phyloP scores from a whole-genome alignment of 1,140 invertebrate genomes.

The Drosophila mayri region DNA sequence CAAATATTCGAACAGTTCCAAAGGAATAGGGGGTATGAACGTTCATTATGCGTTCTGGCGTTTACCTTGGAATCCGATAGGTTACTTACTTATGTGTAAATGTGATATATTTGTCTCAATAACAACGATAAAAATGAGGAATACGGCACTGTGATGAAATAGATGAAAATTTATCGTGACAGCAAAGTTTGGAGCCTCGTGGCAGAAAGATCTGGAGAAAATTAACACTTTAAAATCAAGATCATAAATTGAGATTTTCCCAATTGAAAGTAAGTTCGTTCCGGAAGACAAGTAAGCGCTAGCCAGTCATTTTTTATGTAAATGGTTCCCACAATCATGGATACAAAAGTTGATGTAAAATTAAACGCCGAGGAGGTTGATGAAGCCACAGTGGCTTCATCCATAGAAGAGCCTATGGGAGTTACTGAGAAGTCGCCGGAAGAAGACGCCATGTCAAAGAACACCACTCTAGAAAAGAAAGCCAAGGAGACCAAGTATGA shows the following conservation, averaged over 20 bases:
- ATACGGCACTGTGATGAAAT: neutral
- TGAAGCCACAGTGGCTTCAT: neutral
- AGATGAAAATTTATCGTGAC: neutral
- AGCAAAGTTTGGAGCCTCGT: no score
- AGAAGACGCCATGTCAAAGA: neutral
- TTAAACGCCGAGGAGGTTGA: neutral
- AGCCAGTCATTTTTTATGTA: neutral
- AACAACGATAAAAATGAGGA: neutral
- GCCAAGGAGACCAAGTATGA: neutral
- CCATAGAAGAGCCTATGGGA: neutral
- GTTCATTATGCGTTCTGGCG: neutral
- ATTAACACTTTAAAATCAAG: neutral
- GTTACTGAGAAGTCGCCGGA: neutral
- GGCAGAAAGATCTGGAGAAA: no score
- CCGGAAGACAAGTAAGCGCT: neutral
- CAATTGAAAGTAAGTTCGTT: neutral
- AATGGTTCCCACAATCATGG: neutral
- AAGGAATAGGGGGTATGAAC: neutral
- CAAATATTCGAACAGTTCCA: neutral
- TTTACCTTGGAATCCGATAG: neutral
- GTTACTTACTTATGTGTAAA: neutral
- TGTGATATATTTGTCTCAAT: neutral
- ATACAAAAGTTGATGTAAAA: neutral
- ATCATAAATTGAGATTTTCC: neutral
- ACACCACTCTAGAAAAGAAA: neutral